A percentile compares a stretch with the other conserved stretches of the same genome.
Conservation (phyloP, 2,113 vertebrate genomes). For the Salvelinus namaycush region DNA sequence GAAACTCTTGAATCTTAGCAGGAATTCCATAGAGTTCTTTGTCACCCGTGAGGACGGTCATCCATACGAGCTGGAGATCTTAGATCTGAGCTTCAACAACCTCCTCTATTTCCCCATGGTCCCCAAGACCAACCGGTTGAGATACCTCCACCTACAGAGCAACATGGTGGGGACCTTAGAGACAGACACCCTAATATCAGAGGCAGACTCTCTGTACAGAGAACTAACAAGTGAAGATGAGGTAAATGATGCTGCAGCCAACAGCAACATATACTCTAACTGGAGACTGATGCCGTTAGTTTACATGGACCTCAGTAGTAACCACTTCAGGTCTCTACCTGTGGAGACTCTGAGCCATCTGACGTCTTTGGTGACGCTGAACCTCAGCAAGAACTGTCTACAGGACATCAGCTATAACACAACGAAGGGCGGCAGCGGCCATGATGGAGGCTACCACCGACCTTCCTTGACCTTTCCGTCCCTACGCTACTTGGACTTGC, state of each 20-base stretch:
- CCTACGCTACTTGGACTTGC: constrained; percentile 69
- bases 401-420: constrained; percentile 57
- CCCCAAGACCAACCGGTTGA: constrained; percentile 59
- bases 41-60: constrained; percentile 28
- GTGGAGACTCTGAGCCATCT: constrained; percentile 69
- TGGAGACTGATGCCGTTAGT: constrained; percentile 54
- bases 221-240: constrained; percentile 49
- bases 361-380: constrained; percentile 69
- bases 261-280: constrained; percentile 50
- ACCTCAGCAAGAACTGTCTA: constrained; percentile 78
- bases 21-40: constrained; percentile 76
- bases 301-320: constrained; percentile 79
- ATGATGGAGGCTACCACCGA: constrained; percentile 16
- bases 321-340: constrained; percentile 71
- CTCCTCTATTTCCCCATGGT: constrained; percentile 75
- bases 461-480: constrained; percentile 45
- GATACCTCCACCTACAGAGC: constrained; percentile 77
- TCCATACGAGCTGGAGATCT: constrained; percentile 69
- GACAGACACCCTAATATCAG: constrained; percentile 49
- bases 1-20: constrained; percentile 74
- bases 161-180: constrained; percentile 69
- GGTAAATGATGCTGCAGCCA: neutral
- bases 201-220: constrained; percentile 55
- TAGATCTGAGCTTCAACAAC: constrained; percentile 79
- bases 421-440: constrained; percentile 25